phyloP scores from a whole-genome alignment of 2,888 invertebrate genomes.

The Salticus scenicus region DNA sequence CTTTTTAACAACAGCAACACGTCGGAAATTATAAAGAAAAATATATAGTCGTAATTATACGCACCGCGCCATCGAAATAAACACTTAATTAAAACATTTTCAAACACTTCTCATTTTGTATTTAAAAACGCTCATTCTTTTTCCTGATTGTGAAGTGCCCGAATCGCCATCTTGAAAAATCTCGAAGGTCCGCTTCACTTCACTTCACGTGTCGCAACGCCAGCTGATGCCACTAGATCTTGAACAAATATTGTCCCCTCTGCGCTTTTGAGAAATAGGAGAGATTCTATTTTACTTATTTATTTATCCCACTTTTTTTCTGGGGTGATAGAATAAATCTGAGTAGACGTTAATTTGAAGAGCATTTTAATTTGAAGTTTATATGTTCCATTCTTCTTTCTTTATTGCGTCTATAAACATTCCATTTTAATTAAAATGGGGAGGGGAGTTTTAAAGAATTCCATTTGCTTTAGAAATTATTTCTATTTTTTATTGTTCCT shows the following conservation, averaged over 20 bases:
- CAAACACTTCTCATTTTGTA: neutral
- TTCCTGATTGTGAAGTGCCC: slow-evolving; percentile 22
- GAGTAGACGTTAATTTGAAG: slow-evolving; percentile 27
- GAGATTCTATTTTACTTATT: neutral
- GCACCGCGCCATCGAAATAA: slow-evolving; percentile 29
- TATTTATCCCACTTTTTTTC: slow-evolving; percentile 1
- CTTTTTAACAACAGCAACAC: slow-evolving; percentile 34
- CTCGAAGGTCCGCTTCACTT: slow-evolving; percentile 39
- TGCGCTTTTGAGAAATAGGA: neutral
- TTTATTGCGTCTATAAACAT: slow-evolving; percentile 29
- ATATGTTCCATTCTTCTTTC: slow-evolving; percentile 5
- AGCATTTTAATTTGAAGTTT: slow-evolving; percentile 28
- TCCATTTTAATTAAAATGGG: slow-evolving; percentile 30
- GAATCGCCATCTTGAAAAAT: slow-evolving; percentile 41
- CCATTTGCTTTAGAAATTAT: neutral
- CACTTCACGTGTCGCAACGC: slow-evolving; percentile 34
- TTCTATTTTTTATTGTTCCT: neutral
- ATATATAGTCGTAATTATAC: no score
- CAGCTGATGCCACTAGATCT: slow-evolving; percentile 40
- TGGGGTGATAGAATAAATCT: neutral
- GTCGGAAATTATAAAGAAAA: slow-evolving; percentile 15
- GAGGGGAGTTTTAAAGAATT: neutral
- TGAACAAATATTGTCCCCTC: slow-evolving; percentile 9
- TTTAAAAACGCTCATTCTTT: slow-evolving; percentile 25
- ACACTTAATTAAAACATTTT: slow-evolving; percentile 48